Percentiles rank a stretch among this genome's conserved stretches.
phyloP scores from a whole-genome alignment of 2,888 invertebrate genomes.

The Gnatocerus cornutus region DNA sequence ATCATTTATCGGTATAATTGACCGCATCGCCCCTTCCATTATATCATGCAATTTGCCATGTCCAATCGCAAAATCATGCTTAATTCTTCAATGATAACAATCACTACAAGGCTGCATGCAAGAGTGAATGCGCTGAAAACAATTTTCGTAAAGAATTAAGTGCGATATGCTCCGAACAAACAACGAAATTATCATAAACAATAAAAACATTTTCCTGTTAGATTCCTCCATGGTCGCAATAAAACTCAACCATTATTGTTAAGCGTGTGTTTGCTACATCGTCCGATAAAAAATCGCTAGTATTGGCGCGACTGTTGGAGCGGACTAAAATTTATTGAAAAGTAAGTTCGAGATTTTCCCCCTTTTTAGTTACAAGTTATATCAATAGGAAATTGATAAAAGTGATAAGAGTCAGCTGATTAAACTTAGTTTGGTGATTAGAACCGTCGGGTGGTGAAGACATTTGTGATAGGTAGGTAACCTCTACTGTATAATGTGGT shows the following conservation, averaged over 20 bases:
- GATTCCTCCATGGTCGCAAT: neutral
- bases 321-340: too few relatives aligned
- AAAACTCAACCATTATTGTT: constrained; percentile 21
- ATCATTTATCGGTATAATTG: too few relatives aligned
- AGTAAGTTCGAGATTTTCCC: constrained; percentile 1
- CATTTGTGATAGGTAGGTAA: too few relatives aligned
- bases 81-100: constrained; percentile 2
- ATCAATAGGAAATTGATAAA: neutral
- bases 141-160: too few relatives aligned
- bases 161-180: neutral
- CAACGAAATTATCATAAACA: neutral
- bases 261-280: constrained; percentile 30
- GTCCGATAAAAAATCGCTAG: constrained; percentile 30
- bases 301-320: neutral
- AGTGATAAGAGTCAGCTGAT: neutral
- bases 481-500: too few relatives aligned
- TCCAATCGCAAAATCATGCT: neutral
- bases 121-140: neutral
- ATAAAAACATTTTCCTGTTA: neutral
- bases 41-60: constrained; percentile 9
- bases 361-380: neutral
- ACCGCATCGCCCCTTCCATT: neutral
- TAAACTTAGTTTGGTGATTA: neutral
- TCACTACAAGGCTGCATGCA: constrained; percentile 17
- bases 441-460: too few relatives aligned